A percentile compares a stretch with the other conserved stretches of the same genome.
These are phyloP conservation scores for Yponomeuta plumbellus DNA, from an alignment of 2,888 invertebrate genomes.

Conservation along the genomic window DNA sequence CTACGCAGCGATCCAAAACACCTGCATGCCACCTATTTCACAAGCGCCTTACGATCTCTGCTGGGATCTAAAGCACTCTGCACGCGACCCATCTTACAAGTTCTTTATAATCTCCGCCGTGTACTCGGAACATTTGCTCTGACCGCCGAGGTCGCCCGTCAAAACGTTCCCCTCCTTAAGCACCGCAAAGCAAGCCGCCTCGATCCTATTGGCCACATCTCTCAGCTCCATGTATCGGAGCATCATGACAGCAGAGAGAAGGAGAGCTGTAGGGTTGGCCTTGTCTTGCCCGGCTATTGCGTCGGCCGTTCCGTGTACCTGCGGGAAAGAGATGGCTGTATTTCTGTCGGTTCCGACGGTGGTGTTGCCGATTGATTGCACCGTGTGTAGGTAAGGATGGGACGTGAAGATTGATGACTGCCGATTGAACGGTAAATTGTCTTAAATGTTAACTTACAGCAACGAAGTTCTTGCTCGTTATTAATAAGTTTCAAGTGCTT, in stretches of 20 bases:
- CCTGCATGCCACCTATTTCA: conserved; percentile 21
- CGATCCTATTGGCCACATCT: conserved; percentile 85
- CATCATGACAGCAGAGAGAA: conserved; percentile 99
- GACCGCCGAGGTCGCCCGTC: conserved; percentile 97
- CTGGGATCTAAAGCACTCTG: conserved; percentile 48
- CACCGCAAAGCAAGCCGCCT: conserved; percentile 88
- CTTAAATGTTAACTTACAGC: too few species aligned
- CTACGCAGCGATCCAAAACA: too few species aligned
- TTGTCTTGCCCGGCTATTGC: conserved; percentile 97
- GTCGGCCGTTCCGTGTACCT: conserved; percentile 98
- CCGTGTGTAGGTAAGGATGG: neutral
- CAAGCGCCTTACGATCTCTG: conserved; percentile 82
- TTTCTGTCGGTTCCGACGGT: too few species aligned
- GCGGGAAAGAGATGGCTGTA: conserved; percentile 15
- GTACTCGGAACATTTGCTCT: conserved; percentile 93
- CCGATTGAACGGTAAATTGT: too few species aligned
- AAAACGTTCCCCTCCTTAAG: conserved; percentile 88
- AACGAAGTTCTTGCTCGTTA: too few species aligned
- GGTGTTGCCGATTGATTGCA: neutral
- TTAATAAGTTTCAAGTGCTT: too few species aligned
- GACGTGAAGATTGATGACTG: neutral
- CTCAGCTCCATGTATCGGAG: conserved; percentile 90
- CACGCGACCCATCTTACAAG: conserved; percentile 29
- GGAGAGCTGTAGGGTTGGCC: conserved; percentile 98
- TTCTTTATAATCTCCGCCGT: conserved; percentile 88